Percentiles rank a stretch among this genome's conserved stretches.
Conservation (phyloP, 2,888 invertebrate species). For the Tineola bisselliella region DNA sequence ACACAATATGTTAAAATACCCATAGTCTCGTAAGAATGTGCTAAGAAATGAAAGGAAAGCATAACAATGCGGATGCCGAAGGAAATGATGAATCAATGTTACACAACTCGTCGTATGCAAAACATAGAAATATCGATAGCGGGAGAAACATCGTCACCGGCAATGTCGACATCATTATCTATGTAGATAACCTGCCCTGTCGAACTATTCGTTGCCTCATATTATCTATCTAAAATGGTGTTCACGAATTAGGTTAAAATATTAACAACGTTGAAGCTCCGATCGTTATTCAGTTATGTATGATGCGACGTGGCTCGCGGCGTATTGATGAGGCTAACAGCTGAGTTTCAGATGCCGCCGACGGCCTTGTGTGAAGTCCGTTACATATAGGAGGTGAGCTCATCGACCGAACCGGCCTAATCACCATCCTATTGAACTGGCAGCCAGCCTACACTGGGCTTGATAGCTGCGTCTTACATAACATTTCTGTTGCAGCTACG, state of each 20-base stretch:
- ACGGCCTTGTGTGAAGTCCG: slow-evolving; percentile 3
- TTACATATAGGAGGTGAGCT: slow-evolving; percentile 5
- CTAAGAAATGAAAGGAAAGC: slow-evolving; percentile 12
- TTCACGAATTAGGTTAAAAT: slow-evolving; percentile 15
- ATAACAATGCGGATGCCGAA: slow-evolving; percentile 11
- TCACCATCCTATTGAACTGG: slow-evolving; percentile 2
- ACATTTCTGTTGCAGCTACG: neutral
- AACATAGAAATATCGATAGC: slow-evolving; percentile 2
- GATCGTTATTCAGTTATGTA: neutral
- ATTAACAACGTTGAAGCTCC: neutral
- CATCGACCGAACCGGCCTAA: slow-evolving; percentile 2
- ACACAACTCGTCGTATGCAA: slow-evolving; percentile 11
- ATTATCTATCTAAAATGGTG: slow-evolving; percentile 14
- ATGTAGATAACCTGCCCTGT: neutral
- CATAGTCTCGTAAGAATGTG: slow-evolving; percentile 1
- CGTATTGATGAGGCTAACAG: neutral
- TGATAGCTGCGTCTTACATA: neutral
- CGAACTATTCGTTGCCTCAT: slow-evolving; percentile 16
- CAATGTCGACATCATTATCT: slow-evolving; percentile 8
- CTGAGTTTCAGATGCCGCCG: neutral
- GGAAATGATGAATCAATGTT: slow-evolving; percentile 8
- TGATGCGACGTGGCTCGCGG: neutral
- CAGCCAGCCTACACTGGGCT: neutral
- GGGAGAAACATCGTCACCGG: neutral
- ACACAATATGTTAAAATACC: slow-evolving; percentile 10